These are phyloP conservation scores for Drosophila kurseongensis DNA, from an alignment of 1,140 invertebrate genomes.

Conservation along the genomic window DNA sequence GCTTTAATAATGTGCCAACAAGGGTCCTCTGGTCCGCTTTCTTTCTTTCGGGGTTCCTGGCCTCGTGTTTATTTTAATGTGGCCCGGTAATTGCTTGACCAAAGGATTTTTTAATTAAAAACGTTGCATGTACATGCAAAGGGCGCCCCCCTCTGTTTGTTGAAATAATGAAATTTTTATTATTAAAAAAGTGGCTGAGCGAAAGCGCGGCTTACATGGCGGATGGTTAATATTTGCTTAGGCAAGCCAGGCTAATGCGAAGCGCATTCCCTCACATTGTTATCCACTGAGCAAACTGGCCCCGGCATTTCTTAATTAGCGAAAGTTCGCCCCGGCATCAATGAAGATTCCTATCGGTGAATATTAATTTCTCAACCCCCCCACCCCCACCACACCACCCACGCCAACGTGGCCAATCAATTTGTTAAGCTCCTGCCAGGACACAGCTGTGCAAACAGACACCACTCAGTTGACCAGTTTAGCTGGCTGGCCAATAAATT, in stretches of 20 bases:
- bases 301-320: slow-evolving; percentile 68
- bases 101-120: slow-evolving; percentile 83
- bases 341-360: slow-evolving; percentile 40
- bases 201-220: slow-evolving; percentile 56
- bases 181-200: slow-evolving; percentile 68
- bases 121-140: slow-evolving; percentile 66
- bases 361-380: slow-evolving; percentile 38
- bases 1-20: slow-evolving; percentile 65
- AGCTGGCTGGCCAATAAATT: slow-evolving; percentile 66
- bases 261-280: slow-evolving; percentile 48
- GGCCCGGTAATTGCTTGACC: slow-evolving; percentile 76
- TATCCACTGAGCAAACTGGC: slow-evolving; percentile 55
- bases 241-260: slow-evolving; percentile 50
- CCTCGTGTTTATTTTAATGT: slow-evolving; percentile 75
- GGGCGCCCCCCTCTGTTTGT: slow-evolving; percentile 42
- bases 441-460: slow-evolving; percentile 62
- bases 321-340: slow-evolving; percentile 22
- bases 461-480: slow-evolving; percentile 33
- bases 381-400: not conserved
- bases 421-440: slow-evolving; percentile 63
- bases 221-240: slow-evolving; percentile 72
- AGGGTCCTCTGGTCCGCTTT: slow-evolving; percentile 39
- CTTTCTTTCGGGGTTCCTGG: slow-evolving; percentile 29
- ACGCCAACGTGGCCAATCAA: slow-evolving; percentile 45
- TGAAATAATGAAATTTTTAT: slow-evolving; percentile 77